These are phyloP conservation scores for Drosophila littoralis DNA, from an alignment of 1,140 invertebrate species.

Conservation along the genomic window DNA sequence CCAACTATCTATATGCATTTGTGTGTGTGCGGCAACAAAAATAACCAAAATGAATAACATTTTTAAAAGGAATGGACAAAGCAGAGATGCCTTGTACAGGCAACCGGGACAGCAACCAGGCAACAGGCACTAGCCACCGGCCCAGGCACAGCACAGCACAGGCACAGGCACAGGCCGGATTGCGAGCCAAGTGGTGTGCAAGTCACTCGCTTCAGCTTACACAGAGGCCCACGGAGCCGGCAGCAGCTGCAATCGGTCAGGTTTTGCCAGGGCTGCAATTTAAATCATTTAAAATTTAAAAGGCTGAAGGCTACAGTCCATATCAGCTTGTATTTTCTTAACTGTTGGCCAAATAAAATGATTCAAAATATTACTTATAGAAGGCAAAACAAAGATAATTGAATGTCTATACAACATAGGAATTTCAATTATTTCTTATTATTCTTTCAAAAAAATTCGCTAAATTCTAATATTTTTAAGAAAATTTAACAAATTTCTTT, in stretches of 20 bases:
- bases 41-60: conserved; percentile 78
- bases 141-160: conserved; percentile 9
- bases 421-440: too few relatives aligned
- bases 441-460: too few relatives aligned
- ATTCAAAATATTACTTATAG: too few relatives aligned
- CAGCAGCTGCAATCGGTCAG: conserved; percentile 47
- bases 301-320: too few relatives aligned
- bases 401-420: too few relatives aligned
- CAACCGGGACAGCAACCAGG: conserved; percentile 16
- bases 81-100: conserved; percentile 48
- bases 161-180: conserved; percentile 32
- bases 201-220: conserved; percentile 70
- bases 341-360: too few relatives aligned
- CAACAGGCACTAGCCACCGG: conserved; percentile 14
- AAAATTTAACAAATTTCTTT: too few relatives aligned
- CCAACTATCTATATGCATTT: conserved; percentile 50
- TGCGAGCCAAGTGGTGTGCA: conserved; percentile 63
- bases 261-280: conserved; percentile 39
- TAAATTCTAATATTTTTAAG: too few relatives aligned
- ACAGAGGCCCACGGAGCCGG: conserved; percentile 24
- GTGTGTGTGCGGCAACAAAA: conserved; percentile 51
- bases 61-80: conserved; percentile 66
- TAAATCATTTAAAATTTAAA: neutral
- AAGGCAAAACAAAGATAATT: too few relatives aligned
- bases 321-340: too few relatives aligned